Evolutionary conservation across 35 echinoderm and acorn worm genomes (phyloP).

Genomic region (Nesometra sesokonis): DNA sequence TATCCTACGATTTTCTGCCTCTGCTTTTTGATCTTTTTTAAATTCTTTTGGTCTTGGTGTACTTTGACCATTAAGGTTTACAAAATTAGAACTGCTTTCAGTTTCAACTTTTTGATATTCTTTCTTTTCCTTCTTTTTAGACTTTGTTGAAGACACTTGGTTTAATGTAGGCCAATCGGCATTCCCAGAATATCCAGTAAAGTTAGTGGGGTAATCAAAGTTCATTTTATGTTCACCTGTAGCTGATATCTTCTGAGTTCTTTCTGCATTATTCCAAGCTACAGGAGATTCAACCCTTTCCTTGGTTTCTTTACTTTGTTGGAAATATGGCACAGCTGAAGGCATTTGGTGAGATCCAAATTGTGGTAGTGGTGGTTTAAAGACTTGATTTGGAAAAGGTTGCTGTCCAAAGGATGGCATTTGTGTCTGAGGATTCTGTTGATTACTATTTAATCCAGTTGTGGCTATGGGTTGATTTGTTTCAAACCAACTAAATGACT

Average conservation of each 20-base stretch:
- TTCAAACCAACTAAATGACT: too few relatives aligned
- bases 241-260: neutral
- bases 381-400: too few relatives aligned
- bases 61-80: too few relatives aligned
- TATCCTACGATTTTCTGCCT: neutral
- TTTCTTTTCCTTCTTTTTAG: neutral
- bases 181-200: too few relatives aligned
- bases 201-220: neutral
- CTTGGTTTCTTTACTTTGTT: neutral
- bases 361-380: too few relatives aligned
- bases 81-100: neutral
- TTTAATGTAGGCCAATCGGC: neutral
- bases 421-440: too few relatives aligned
- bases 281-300: neutral
- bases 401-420: too few relatives aligned
- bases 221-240: neutral
- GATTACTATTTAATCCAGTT: too few relatives aligned
- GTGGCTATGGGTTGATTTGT: too few relatives aligned
- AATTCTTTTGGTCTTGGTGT: too few relatives aligned
- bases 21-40: neutral
- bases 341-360: neutral
- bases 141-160: neutral
- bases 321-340: neutral
- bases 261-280: neutral
- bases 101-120: neutral